These are phyloP conservation scores for Drosophila flavopinicola DNA, from an alignment of 2,888 invertebrate genomes.

Conservation along the genomic window DNA sequence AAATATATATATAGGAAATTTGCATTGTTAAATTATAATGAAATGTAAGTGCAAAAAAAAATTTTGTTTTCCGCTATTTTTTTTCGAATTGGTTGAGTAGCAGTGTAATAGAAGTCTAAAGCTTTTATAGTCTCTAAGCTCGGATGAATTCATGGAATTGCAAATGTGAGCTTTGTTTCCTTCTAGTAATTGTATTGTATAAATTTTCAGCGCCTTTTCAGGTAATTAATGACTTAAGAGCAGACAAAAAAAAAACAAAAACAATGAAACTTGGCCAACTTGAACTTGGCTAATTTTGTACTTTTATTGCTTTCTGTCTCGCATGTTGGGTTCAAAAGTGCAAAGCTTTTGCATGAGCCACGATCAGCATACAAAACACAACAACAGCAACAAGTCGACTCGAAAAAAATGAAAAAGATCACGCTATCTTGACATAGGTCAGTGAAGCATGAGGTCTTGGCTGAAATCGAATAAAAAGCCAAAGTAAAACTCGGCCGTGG, in stretches of 20 bases:
- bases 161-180: too few species aligned
- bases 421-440: constrained; percentile 64
- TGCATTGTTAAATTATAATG: too few species aligned
- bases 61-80: too few species aligned
- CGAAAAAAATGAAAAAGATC: constrained; percentile 3
- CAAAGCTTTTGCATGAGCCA: constrained; percentile 49
- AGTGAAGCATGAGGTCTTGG: constrained; percentile 60
- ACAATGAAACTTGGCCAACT: constrained; percentile 60
- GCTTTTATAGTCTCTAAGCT: too few species aligned
- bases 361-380: constrained; percentile 10
- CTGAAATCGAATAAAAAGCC: not conserved
- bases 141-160: too few species aligned
- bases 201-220: not conserved
- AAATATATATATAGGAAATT: too few species aligned
- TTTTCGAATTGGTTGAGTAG: too few species aligned
- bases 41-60: too few species aligned
- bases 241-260: constrained; percentile 1
- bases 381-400: constrained; percentile 9
- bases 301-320: not conserved
- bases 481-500: constrained; percentile 38
- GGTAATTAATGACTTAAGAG: not conserved
- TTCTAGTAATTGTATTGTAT: too few species aligned
- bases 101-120: too few species aligned
- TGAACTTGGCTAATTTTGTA: constrained; percentile 52
- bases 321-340: constrained; percentile 50